Conservation (phyloP, 2,888 invertebrate species). For the Lacanobia wlatinum region DNA sequence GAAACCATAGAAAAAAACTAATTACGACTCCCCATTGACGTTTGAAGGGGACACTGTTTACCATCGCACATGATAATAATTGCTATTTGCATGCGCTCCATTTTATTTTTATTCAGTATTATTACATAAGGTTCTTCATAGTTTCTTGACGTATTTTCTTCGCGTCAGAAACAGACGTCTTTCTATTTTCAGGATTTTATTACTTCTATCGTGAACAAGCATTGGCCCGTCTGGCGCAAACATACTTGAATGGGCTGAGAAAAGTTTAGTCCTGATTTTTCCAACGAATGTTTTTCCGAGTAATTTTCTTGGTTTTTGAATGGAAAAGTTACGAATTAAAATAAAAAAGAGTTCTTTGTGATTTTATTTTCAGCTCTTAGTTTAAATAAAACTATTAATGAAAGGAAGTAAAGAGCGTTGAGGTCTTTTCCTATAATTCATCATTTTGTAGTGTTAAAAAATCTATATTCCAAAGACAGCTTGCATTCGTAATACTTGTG, state of each 20-base stretch:
- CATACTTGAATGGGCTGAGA: not conserved
- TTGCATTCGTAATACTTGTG: conserved; percentile 4
- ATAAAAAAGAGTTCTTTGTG: too few relatives aligned
- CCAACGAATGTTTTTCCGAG: too few relatives aligned
- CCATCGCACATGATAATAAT: conserved; percentile 61
- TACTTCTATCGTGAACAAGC: not conserved
- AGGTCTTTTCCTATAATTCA: not conserved
- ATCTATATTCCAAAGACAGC: conserved; percentile 1
- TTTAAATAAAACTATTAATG: too few relatives aligned
- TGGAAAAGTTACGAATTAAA: too few relatives aligned
- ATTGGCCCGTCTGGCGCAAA: not conserved
- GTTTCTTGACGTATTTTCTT: not conserved
- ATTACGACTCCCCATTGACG: conserved; percentile 83
- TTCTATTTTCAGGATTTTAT: not conserved
- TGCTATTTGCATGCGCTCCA: conserved; percentile 49
- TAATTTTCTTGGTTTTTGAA: too few relatives aligned
- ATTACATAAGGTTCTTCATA: not conserved
- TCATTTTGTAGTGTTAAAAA: too few relatives aligned
- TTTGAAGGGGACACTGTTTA: conserved; percentile 76
- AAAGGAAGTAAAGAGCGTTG: too few relatives aligned
- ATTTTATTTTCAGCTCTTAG: too few relatives aligned
- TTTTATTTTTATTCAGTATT: not conserved
- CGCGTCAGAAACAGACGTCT: not conserved
- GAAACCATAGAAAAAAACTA: conserved; percentile 86
- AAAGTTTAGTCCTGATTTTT: not conserved